Evolutionary conservation across 2,888 invertebrate genomes (phyloP).

Genomic region (Chironomus riparius): DNA sequence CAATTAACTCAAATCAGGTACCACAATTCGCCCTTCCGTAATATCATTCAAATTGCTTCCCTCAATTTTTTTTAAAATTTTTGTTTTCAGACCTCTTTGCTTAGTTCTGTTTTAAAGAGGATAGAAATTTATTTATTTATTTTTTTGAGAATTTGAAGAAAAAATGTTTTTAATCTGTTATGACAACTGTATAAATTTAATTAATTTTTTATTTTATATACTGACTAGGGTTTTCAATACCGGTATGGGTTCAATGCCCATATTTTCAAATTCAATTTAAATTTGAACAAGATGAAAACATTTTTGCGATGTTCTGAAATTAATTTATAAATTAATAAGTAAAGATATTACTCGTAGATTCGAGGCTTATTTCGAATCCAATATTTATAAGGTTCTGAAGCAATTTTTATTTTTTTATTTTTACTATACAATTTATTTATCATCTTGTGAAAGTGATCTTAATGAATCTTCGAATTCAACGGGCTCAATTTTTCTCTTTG

Average conservation of each 20-base stretch:
- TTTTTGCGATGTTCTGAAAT: too few species aligned
- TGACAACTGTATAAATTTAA: constrained; percentile 15
- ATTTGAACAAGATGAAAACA: too few species aligned
- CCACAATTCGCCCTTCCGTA: constrained; percentile 7
- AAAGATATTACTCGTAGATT: too few species aligned
- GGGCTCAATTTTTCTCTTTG: constrained; percentile 64
- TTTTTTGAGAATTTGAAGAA: not conserved
- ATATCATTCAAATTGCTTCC: not conserved
- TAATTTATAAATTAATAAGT: too few species aligned
- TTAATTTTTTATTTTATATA: too few species aligned
- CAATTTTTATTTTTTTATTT: too few species aligned
- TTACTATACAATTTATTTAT: not conserved
- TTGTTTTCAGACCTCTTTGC: not conserved
- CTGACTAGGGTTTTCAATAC: too few species aligned
- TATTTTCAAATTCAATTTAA: too few species aligned
- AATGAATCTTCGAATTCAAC: constrained; percentile 63
- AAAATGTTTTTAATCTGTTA: constrained; percentile 11
- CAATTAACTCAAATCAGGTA: constrained; percentile 26
- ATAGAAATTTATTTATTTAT: constrained; percentile 2
- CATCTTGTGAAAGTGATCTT: constrained; percentile 36
- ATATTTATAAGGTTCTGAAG: too few species aligned
- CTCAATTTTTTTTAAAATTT: not conserved
- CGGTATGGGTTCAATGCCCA: too few species aligned
- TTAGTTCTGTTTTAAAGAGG: not conserved
- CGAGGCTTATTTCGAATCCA: too few species aligned